Conservation (phyloP, 2,888 invertebrate genomes). For the Macrophya annulata region DNA sequence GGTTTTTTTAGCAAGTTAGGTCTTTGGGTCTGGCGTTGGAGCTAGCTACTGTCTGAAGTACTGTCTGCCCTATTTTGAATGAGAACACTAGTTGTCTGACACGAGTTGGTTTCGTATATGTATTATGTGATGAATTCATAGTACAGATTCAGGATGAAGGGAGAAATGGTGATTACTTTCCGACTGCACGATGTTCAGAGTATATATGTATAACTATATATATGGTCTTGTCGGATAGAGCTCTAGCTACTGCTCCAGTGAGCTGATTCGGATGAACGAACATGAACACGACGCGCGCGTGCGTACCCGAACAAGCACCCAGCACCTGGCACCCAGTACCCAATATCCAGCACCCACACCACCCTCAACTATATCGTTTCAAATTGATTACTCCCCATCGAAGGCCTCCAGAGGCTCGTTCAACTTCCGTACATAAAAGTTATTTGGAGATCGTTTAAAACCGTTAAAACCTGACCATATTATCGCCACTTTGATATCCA, state of each 20-base stretch:
- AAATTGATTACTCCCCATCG: conserved; percentile 40
- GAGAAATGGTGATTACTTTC: conserved; percentile 4
- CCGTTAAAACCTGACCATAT: neutral
- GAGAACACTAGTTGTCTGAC: neutral
- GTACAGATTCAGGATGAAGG: conserved; percentile 2
- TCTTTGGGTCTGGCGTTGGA: neutral
- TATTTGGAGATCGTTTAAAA: conserved; percentile 40
- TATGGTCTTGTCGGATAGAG: neutral
- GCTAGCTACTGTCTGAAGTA: neutral
- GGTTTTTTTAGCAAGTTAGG: too few relatives aligned
- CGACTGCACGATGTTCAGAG: neutral
- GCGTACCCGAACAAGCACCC: neutral
- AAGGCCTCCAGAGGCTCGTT: conserved; percentile 41
- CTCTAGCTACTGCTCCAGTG: neutral
- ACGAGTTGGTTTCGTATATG: neutral
- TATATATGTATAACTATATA: neutral
- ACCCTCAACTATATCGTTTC: conserved; percentile 32
- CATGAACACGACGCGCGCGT: conserved; percentile 20
- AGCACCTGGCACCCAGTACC: neutral
- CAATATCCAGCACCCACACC: neutral
- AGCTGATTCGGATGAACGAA: conserved; percentile 19
- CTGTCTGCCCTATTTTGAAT: neutral
- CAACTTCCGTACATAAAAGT: conserved; percentile 43
- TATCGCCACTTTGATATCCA: neutral
- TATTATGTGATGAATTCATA: neutral